A percentile compares a stretch with the other conserved stretches of the same genome.
Evolutionary conservation across 1,140 invertebrate genomes (phyloP).

Genomic region (Hirudo medicinalis): DNA sequence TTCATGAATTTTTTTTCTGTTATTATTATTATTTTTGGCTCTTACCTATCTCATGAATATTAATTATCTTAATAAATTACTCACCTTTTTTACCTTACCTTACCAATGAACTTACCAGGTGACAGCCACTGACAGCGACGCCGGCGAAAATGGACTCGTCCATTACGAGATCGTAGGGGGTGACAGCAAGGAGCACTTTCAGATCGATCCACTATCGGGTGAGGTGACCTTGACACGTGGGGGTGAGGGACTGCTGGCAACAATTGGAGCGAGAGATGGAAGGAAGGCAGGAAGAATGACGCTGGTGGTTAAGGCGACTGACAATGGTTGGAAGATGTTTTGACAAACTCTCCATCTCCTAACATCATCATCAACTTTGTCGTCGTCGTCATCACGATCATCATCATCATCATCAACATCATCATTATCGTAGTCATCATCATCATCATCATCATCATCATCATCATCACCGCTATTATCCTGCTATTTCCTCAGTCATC

Average conservation of each 20-base stretch:
- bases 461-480: not conserved
- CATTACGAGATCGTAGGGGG: not conserved
- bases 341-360: not conserved
- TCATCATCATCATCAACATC: not conserved
- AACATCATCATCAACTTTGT: not conserved
- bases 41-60: too few relatives aligned
- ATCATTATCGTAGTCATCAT: not conserved
- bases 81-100: not conserved
- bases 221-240: not conserved
- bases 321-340: conserved; percentile 1
- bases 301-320: not conserved
- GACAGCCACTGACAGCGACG: conserved; percentile 61
- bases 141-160: conserved; percentile 62
- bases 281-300: not conserved
- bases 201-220: not conserved
- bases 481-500: not conserved
- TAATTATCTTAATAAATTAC: not conserved
- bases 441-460: conserved; percentile 4
- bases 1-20: too few relatives aligned
- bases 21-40: too few relatives aligned
- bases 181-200: not conserved
- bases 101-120: conserved; percentile 40
- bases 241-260: not conserved
- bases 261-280: too few relatives aligned
- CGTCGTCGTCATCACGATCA: not conserved